A percentile compares a stretch with the other conserved stretches of the same genome.
phyloP scores from a whole-genome alignment of 2,888 invertebrate species.

The Dryocosmus kuriphilus region DNA sequence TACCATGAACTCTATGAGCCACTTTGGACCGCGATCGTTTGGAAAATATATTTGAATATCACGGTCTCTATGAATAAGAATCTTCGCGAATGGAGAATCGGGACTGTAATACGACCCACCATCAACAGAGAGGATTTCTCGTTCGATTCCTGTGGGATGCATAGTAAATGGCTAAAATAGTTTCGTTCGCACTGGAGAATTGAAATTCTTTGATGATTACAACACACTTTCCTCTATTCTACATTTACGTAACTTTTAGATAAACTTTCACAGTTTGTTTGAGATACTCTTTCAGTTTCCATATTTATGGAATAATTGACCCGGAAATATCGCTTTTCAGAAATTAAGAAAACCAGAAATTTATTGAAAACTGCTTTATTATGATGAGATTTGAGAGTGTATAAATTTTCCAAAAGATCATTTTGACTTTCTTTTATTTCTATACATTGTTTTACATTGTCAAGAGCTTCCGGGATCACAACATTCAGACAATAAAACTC shows the following conservation, averaged over 20 bases:
- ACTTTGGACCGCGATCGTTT: conserved; percentile 32
- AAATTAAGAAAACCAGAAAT: neutral
- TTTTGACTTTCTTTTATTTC: neutral
- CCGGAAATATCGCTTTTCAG: neutral
- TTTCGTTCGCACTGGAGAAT: conserved; percentile 14
- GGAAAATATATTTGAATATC: conserved; percentile 34
- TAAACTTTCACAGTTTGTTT: neutral
- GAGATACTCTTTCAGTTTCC: neutral
- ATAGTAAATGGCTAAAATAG: conserved; percentile 31
- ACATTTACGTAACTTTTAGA: conserved; percentile 4
- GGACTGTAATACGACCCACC: conserved; percentile 8
- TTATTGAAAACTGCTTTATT: neutral
- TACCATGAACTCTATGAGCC: conserved; percentile 6
- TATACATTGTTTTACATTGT: neutral
- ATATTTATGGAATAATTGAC: conserved; percentile 1
- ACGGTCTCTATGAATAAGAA: conserved; percentile 37
- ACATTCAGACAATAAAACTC: conserved; percentile 56
- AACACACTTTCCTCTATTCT: conserved; percentile 2
- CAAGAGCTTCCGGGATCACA: conserved; percentile 21
- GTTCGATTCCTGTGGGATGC: conserved; percentile 25
- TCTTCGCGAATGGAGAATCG: conserved; percentile 18
- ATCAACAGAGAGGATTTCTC: conserved; percentile 34
- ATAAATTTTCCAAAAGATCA: neutral
- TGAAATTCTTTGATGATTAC: conserved; percentile 18
- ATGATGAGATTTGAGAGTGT: neutral